Percentiles rank a stretch among this genome's conserved stretches.
Conservation (phyloP, 2,888 invertebrate species). For the Amitus sp. region DNA sequence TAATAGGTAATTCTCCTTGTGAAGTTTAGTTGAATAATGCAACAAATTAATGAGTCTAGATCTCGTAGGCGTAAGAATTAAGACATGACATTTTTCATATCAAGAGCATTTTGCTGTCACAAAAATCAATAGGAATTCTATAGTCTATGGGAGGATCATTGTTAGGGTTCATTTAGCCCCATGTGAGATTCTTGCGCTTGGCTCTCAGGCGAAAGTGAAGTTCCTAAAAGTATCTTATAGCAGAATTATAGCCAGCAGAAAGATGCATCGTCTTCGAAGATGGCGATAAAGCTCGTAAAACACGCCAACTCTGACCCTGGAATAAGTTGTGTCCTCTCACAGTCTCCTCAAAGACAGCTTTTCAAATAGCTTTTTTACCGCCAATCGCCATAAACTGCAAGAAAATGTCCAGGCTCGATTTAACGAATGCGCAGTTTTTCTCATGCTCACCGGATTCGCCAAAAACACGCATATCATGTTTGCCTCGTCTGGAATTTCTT, state of each 20-base stretch:
- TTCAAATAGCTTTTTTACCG: neutral
- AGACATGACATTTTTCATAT: too few species aligned
- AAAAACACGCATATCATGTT: too few species aligned
- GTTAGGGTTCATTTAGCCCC: conserved; percentile 13
- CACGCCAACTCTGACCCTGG: conserved; percentile 30
- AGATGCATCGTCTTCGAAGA: conserved; percentile 22
- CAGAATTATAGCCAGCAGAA: conserved; percentile 24
- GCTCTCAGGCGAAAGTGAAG: conserved; percentile 18
- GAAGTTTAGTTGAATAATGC: too few species aligned
- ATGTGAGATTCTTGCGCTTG: conserved; percentile 11
- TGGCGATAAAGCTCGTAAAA: conserved; percentile 37
- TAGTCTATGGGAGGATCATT: conserved; percentile 6
- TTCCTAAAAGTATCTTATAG: conserved; percentile 21
- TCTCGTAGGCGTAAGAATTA: too few species aligned
- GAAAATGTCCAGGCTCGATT: neutral
- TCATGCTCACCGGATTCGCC: too few species aligned
- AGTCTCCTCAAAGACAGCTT: conserved; percentile 25
- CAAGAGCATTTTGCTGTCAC: too few species aligned
- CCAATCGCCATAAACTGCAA: neutral
- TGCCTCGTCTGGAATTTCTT: too few species aligned
- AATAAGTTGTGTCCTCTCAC: conserved; percentile 25
- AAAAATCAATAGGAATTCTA: too few species aligned
- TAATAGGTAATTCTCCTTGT: too few species aligned
- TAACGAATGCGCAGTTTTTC: neutral
- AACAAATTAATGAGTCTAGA: too few species aligned